These are phyloP conservation scores for Sceloporus undulatus DNA, from an alignment of 2,113 vertebrate species.

Conservation along the genomic window DNA sequence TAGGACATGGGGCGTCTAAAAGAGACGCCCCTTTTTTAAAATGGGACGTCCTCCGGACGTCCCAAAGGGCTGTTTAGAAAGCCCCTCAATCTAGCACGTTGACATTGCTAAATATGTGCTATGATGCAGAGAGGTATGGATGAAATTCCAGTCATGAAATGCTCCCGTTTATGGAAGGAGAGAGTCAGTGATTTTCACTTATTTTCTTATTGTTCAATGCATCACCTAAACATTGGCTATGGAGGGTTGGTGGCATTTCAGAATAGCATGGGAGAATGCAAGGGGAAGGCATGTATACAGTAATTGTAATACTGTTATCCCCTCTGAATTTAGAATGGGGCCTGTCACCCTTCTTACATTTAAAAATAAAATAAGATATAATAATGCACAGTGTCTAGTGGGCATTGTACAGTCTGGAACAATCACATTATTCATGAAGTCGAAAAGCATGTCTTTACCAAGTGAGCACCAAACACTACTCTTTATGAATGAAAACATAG, in stretches of 20 bases:
- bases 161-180: neutral
- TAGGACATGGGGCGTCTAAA: too few relatives aligned
- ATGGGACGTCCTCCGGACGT: too few relatives aligned
- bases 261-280: neutral
- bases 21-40: too few relatives aligned
- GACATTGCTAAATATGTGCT: slow-evolving; percentile 10
- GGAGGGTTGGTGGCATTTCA: neutral
- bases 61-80: too few relatives aligned
- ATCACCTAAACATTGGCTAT: neutral
- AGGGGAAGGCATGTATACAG: neutral
- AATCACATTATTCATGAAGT: neutral
- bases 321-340: neutral
- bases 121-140: neutral
- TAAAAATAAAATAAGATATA: neutral
- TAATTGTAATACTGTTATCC: neutral
- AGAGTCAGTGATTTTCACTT: neutral
- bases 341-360: neutral
- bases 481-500: too few relatives aligned
- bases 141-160: neutral
- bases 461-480: too few relatives aligned
- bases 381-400: neutral
- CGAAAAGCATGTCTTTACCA: too few relatives aligned
- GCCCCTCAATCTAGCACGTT: too few relatives aligned
- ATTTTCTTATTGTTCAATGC: neutral
- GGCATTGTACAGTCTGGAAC: neutral